Base-by-base conservation (phyloP, 2,113 vertebrate genomes). In the Pachycephala philippinensis region DNA sequence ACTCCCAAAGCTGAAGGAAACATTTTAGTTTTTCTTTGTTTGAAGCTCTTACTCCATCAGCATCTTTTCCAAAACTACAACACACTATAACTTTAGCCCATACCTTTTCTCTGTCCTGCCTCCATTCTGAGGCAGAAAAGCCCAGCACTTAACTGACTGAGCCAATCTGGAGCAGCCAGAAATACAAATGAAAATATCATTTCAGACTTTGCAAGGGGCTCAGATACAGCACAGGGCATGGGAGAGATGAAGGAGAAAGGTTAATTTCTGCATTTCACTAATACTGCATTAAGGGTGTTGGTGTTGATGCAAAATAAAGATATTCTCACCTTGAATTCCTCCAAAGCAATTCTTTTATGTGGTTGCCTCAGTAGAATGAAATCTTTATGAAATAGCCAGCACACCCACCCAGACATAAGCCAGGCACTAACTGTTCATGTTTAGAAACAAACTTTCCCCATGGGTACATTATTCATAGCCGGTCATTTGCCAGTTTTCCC, bases 401-500 rank as follows among this genome's bases (percentile, higher is more conserved):
- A 92, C 60, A 93, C 90, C 90, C 83, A 96, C 56, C 93, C 92
- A 95, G 90, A 88, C 95, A 95, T 77, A 93, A 97, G 90, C 93
- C 88, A 95, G 90, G 84, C 92, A 84, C 92, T 90, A 87, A 87
- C 84, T 90, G 86, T 84, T 92, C 56, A 30, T 90, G 90, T 92
- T 94, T 89, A 94, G 93, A 94, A 94, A 95, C 85, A 97, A 94
- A 90, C 80, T 92, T 95, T 93, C 96, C 96, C 93, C 72, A 86
- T 96, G 92, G 93, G 92, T 95, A 90, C 44, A 70, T 97, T 96
- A 95, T 96, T 96, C 93, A 96, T 83, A 93, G 86, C n/a, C n/a
- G 0, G 65, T 94, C 79, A 93, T 37, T 96, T 94, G 93, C 95
- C 96, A 96, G 90, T 84, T 93, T 96, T 95, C 68, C 53, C 65